Base-by-base conservation (phyloP, 92 coral and sea anemone genomes). In the Epizoanthus stellaris region DNA sequence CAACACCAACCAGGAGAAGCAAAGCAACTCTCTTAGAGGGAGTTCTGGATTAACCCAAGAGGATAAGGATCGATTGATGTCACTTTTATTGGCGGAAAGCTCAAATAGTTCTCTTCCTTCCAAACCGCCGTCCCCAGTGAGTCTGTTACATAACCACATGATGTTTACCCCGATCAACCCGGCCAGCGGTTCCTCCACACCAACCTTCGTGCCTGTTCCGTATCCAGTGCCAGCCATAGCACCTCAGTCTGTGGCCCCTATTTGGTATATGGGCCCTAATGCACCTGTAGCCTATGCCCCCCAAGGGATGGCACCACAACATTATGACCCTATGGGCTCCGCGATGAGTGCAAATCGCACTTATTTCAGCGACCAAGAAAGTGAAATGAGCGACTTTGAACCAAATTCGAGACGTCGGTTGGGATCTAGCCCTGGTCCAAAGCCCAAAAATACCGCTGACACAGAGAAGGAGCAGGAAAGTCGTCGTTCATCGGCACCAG, bases 221-320 rank as follows among this genome's bases (percentile, higher is more conserved):
- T 90, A 90, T 34, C 94, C 95, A 12, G 85, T 91, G 15, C 88
- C 91, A 58, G 76, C 90, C 54, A 84, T 91, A 5, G 60, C 88
- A 11, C 90, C 93, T 38, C 84, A 75, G 30, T 79, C 89, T 1
- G 80, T 80, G 87, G 60, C 95, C 40, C 91, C 98, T 7, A 70
- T 92, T 87, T 94, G 98, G 98, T 94, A 92, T 86, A 89, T 94
- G 94, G 74, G 95, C 56, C 90, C 90, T 74, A 76, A 88, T 20
- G 89, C 93, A 8, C 84, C 90, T 72, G 81, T 94, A 77, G 90
- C 95, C 15, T 91, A 87, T 77, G 86, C 91, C 20, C 98, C 87
- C 42, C 80, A 76, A 75, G 85, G 76, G 34, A 91, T 80, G 67
- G 86, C 88, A 21, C 85, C 90, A 4, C 87, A 90, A 53, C 89